Evolutionary conservation across 2,888 invertebrate genomes (phyloP).

Genomic region (Ichneumoninae sp.): DNA sequence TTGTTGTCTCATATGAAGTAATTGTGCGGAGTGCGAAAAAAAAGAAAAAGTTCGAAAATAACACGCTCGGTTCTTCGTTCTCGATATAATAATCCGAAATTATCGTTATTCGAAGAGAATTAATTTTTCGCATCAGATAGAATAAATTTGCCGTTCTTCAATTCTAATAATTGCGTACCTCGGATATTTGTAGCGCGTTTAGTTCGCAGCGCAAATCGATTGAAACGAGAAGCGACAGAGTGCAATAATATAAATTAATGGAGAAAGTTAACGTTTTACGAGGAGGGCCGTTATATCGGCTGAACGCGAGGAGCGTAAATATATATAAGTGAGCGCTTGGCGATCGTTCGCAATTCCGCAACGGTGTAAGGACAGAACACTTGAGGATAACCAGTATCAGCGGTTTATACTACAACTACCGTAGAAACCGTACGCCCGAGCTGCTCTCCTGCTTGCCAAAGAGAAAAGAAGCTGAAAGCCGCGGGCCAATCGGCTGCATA

Average conservation of each 20-base stretch:
- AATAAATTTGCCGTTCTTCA: background rate
- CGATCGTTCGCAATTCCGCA: constrained; percentile 51
- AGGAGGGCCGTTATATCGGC: constrained; percentile 39
- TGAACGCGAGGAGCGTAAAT: constrained; percentile 30
- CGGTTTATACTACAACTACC: constrained; percentile 14
- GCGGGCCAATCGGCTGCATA: constrained; percentile 60
- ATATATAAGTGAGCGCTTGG: constrained; percentile 30
- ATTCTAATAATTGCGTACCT: background rate
- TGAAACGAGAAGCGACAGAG: constrained; percentile 4
- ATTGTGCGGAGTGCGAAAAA: background rate
- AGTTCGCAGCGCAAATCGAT: background rate
- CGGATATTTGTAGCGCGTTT: background rate
- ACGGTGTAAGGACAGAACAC: constrained; percentile 3
- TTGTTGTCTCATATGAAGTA: no score
- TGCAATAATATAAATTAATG: constrained; percentile 66
- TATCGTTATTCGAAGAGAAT: no score
- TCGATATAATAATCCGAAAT: background rate
- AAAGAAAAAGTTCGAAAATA: background rate
- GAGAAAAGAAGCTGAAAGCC: constrained; percentile 58
- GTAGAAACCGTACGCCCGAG: constrained; percentile 7
- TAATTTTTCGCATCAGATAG: background rate
- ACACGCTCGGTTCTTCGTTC: background rate
- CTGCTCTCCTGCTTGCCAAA: constrained; percentile 13
- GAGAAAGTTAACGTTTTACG: constrained; percentile 61
- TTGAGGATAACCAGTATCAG: constrained; percentile 10